A percentile compares a stretch with the other conserved stretches of the same genome.
Evolutionary conservation across 2,113 vertebrate species (phyloP).

Genomic region (Oreotragus oreotragus): DNA sequence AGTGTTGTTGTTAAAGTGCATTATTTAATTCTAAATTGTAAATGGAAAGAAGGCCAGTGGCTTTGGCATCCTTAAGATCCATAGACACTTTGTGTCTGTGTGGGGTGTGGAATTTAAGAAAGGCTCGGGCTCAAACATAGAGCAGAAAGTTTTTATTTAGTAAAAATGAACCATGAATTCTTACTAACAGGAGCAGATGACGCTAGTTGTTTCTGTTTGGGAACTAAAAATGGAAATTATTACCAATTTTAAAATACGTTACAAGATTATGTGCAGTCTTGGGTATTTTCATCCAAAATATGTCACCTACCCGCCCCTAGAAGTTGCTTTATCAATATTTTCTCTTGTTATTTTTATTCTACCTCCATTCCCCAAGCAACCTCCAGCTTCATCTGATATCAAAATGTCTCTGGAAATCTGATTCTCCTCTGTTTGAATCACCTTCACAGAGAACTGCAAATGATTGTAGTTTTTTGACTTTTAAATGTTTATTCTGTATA

Average conservation of each 20-base stretch:
- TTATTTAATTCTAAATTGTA: not conserved
- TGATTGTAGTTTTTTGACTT: not conserved
- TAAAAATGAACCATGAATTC: not conserved
- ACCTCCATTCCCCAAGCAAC: not conserved
- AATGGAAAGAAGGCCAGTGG: not conserved
- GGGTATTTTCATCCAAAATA: not conserved
- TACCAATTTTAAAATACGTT: not conserved
- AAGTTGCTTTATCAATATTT: not conserved
- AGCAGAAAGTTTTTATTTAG: not conserved
- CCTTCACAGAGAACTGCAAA: not conserved
- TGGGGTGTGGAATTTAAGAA: not conserved
- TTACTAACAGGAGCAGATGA: not conserved
- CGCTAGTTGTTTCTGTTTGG: not conserved
- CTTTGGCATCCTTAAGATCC: not conserved
- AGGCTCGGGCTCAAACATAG: not conserved
- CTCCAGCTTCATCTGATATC: not conserved
- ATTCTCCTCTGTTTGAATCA: not conserved
- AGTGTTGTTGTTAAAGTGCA: not conserved
- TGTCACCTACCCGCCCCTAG: not conserved
- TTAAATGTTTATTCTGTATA: not conserved
- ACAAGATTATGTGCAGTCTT: not conserved
- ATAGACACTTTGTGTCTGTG: not conserved
- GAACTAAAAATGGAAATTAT: not conserved
- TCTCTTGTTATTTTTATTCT: not conserved
- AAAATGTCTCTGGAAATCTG: not conserved